Evolutionary conservation across 2,113 vertebrate species (phyloP).

Genomic region (Neomonachus schauinslandi): DNA sequence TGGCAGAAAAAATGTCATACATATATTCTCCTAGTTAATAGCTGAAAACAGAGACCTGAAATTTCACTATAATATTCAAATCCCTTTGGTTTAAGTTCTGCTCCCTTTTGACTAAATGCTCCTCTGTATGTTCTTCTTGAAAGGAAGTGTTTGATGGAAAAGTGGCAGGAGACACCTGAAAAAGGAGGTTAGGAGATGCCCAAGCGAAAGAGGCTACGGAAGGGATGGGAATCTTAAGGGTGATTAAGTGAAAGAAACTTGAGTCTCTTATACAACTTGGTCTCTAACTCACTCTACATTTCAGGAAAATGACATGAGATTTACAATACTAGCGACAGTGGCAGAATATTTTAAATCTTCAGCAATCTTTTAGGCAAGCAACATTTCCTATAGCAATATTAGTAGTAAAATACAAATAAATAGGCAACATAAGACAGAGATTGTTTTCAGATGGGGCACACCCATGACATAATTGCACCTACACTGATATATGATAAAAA

Average conservation of each 20-base stretch:
- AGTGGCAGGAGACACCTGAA: background rate
- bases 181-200: background rate
- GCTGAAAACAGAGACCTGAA: background rate
- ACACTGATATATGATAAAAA: background rate
- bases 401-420: constrained; percentile 9
- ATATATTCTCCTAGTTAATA: background rate
- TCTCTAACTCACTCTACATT: background rate
- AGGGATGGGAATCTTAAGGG: background rate
- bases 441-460: background rate
- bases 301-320: background rate
- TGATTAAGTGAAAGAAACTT: background rate
- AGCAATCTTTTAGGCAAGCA: background rate
- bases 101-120: background rate
- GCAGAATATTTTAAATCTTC: background rate
- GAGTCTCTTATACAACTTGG: background rate
- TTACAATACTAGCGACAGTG: background rate
- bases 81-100: background rate
- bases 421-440: background rate
- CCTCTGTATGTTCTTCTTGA: background rate
- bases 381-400: background rate
- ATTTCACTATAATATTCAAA: background rate
- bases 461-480: background rate
- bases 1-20: background rate
- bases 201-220: background rate
- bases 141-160: background rate